These are phyloP conservation scores for Paedocypris sp. DNA, from an alignment of 2,113 vertebrate genomes.

Conservation along the genomic window DNA sequence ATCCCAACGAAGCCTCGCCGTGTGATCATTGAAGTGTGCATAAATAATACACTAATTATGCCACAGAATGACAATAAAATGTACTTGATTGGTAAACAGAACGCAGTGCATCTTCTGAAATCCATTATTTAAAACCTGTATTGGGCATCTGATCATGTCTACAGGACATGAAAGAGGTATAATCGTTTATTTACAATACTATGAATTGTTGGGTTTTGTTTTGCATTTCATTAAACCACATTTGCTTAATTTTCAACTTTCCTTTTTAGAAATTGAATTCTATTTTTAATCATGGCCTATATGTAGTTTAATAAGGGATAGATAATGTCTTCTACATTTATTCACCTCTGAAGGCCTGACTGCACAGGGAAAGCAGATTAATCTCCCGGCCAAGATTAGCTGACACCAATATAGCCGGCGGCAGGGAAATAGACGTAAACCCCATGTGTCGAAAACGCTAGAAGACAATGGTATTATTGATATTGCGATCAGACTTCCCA, in stretches of 20 bases:
- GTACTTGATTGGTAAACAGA: too few relatives aligned
- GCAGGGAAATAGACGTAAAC: background rate
- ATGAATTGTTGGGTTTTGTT: too few relatives aligned
- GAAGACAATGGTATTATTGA: background rate
- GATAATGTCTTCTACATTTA: constrained; percentile 19
- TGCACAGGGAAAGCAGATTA: background rate
- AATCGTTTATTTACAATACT: too few relatives aligned
- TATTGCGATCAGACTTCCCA: too few relatives aligned
- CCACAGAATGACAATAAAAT: too few relatives aligned
- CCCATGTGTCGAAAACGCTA: background rate
- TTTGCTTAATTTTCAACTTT: too few relatives aligned
- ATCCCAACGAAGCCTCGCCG: background rate
- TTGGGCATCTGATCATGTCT: too few relatives aligned
- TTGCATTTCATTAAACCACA: too few relatives aligned
- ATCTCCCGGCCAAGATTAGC: constrained; percentile 15
- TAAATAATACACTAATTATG: too few relatives aligned
- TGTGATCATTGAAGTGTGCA: background rate
- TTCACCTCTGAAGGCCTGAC: background rate
- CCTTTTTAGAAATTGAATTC: background rate
- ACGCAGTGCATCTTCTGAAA: too few relatives aligned
- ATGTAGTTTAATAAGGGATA: constrained; percentile 1
- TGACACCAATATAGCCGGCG: background rate
- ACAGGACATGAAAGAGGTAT: too few relatives aligned
- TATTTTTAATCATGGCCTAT: background rate
- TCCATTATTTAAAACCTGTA: too few relatives aligned